A percentile compares a stretch with the other conserved stretches of the same genome.
phyloP scores from a whole-genome alignment of 2,888 invertebrate species.

The Allacma fusca region DNA sequence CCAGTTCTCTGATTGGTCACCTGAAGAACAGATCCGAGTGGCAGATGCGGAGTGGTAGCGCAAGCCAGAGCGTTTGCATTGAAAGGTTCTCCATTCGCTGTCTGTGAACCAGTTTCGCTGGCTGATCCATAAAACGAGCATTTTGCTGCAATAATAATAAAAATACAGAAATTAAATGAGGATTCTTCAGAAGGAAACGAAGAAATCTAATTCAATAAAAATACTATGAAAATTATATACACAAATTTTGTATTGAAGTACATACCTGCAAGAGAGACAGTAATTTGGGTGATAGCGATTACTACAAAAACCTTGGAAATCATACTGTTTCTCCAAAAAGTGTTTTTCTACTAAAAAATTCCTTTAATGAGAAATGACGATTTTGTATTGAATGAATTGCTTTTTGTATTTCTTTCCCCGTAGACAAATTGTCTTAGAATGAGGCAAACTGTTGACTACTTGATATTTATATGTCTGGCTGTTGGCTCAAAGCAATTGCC shows the following conservation, averaged over 20 bases:
- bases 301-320: not conserved
- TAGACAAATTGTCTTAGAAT: too few species aligned
- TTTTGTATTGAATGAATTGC: too few species aligned
- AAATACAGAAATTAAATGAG: not conserved
- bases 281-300: not conserved
- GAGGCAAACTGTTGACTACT: too few species aligned
- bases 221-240: too few species aligned
- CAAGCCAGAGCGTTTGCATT: conserved; percentile 1
- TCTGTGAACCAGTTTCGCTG: conserved; percentile 19
- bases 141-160: not conserved
- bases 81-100: conserved; percentile 27
- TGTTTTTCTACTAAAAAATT: too few species aligned
- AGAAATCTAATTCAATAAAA: too few species aligned
- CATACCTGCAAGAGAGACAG: not conserved
- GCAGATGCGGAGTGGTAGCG: not conserved
- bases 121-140: conserved; percentile 20
- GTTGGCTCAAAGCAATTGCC: too few species aligned
- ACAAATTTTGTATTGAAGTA: not conserved
- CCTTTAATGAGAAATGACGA: too few species aligned
- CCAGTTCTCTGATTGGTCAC: conserved; percentile 20
- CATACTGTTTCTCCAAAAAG: too few species aligned
- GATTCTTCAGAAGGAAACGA: not conserved
- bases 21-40: conserved; percentile 16
- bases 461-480: too few species aligned
- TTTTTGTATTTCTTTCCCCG: too few species aligned